Base-by-base conservation (phyloP, 2,113 vertebrate species). In the Solea solea region DNA sequence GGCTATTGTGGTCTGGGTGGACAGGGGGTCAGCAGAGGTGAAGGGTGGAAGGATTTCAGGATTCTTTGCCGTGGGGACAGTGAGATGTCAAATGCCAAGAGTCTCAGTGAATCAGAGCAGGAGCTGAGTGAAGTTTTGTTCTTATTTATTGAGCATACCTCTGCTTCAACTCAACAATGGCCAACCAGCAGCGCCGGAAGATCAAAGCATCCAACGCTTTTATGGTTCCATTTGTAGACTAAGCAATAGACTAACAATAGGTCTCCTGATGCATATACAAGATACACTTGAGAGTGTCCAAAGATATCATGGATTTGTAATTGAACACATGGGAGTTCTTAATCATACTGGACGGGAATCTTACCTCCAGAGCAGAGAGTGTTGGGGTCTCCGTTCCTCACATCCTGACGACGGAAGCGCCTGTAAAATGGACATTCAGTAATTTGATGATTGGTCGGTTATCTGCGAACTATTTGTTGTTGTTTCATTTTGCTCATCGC, bases 331-430 rank as follows among this genome's bases (percentile, higher is more conserved):
- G 34, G 34, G 34, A 34, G 34, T 34, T 34, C 34, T 34, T 34
- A 34, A 34, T 34, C 2, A 34, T 34, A 6, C 34, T 34, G 34
- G 5, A 3, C 34, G 21, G 21, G 6, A 41, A 9, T 75, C 88
- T 90, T 81, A 98, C 97, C 97, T 91, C 97, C 96, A 0, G 96
- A 97, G 84, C 98, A 99, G 16, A 98, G 92, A 1, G 92, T 76
- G n/a, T 95, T 97, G 63, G 98, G 98, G 76, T 99, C 96, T 3
- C 97, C 98, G 0, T 99, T 98, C 89, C 95, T 94, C 67, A 99
- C 85, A 0, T 99, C 97, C 82, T 99, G 98, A 0, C 97, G 94
- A 15, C 98, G 95, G 83, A 96, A 98, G 15, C 98, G 93, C 89
- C 98, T 99, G 84, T 2, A 69, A 71, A 66, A 76, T 21, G 2